Base-by-base conservation (phyloP, 1,140 invertebrate species). In the Pygmarrhopalites habei region DNA sequence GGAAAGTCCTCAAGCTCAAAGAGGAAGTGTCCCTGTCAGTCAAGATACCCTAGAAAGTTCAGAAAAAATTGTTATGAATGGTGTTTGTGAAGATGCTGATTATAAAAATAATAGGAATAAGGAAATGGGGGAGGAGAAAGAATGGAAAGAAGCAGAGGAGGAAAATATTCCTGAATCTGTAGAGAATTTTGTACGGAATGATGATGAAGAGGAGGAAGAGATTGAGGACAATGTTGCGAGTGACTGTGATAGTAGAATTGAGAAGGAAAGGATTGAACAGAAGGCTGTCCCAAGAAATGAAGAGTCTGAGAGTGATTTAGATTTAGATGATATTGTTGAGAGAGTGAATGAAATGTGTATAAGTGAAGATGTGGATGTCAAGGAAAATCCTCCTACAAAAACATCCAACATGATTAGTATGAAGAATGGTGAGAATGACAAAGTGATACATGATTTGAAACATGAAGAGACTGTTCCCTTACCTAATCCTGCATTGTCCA, bases 71-170 rank as follows among this genome's bases (percentile, higher is more conserved):
- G 17, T 10, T 47, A 19, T 19, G 7, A 47, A 47, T 47, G n/a
- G n/a, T n/a, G 32, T 25, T 55, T 64, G 65, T n/a, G 26, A 30
- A 43, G 68, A 14, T 57, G 46, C 75, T 17, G 74, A 73, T 2
- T 73, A 74, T 32, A 72, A 70, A 4, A 75, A 74, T 30, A 23
- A 60, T 49, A 12, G 39, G n/a, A n/a, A n/a, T n/a, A n/a, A n/a
- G n/a, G n/a, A n/a, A n/a, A n/a, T n/a, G n/a, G n/a, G n/a, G n/a
- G n/a, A 35, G 32, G 32, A 35, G 32, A n/a, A 10, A 41, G 39
- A 35, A 35, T 35, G 32, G 32, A 35, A 5, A 35, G 32, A 35
- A 35, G 15, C 17, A 47, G 17, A n/a, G 44, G n/a, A 47, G 7
- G 44, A 19, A 47, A 47, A 41, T n/a, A n/a, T n/a, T 19, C 4